Conservation (phyloP, 35 echinoderm and acorn worm genomes). For the Chiridota heheva region DNA sequence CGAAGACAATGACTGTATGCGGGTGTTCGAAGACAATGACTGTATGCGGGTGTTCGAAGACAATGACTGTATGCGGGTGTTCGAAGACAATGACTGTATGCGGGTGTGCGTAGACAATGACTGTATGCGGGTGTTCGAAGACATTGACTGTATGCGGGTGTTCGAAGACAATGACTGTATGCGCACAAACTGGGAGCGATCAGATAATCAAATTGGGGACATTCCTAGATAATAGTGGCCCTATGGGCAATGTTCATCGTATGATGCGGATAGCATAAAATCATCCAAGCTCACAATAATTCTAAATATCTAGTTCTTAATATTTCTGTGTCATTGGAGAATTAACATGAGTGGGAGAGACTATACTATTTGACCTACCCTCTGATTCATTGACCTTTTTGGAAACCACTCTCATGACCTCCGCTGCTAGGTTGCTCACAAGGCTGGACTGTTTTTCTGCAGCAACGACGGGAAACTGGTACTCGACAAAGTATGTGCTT, state of each 20-base stretch:
- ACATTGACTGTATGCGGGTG: no score
- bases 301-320: background rate
- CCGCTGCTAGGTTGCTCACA: slow-evolving; percentile 75
- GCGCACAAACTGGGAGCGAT: background rate
- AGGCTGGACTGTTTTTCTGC: slow-evolving; percentile 40
- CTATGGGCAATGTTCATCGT: no score
- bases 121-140: no score
- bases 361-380: slow-evolving; percentile 7
- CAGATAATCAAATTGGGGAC: background rate
- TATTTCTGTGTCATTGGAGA: background rate
- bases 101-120: no score
- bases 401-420: slow-evolving; percentile 89
- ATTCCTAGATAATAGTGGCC: no score
- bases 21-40: no score
- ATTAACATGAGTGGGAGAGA: background rate
- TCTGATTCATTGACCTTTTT: slow-evolving; percentile 72
- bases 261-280: no score
- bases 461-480: slow-evolving; percentile 88
- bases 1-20: no score
- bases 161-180: background rate
- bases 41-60: no score
- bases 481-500: slow-evolving; percentile 96
- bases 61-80: no score
- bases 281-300: no score
- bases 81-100: no score